Percentiles rank a stretch among this genome's conserved stretches.
Evolutionary conservation across 2,113 vertebrate species (phyloP).

Genomic region (Etheostoma cragini): DNA sequence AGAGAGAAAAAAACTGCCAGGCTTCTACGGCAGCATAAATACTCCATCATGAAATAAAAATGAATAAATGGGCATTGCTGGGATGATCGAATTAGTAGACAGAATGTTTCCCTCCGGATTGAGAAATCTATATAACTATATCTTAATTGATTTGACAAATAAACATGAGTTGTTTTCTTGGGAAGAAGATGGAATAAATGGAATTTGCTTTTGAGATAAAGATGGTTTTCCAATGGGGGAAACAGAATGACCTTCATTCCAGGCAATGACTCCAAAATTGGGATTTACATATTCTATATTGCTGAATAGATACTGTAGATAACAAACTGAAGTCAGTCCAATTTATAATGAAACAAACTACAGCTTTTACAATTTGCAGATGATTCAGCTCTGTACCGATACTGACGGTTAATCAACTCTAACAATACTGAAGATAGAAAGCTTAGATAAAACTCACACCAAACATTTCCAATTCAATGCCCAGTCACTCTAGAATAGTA

Average conservation of each 20-base stretch:
- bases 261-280: slow-evolving; percentile 26
- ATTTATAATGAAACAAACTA: slow-evolving; percentile 5
- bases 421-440: neutral
- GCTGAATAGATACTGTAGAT: slow-evolving; percentile 18
- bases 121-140: slow-evolving; percentile 54
- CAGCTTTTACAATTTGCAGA: slow-evolving; percentile 21
- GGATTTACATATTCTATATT: slow-evolving; percentile 24
- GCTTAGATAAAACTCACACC: neutral
- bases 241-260: slow-evolving; percentile 51
- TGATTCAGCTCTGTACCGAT: slow-evolving; percentile 6
- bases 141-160: slow-evolving; percentile 77
- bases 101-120: slow-evolving; percentile 72
- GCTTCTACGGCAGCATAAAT: slow-evolving; percentile 71
- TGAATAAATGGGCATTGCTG: slow-evolving; percentile 73
- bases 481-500: neutral
- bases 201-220: slow-evolving; percentile 25
- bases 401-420: neutral
- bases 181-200: slow-evolving; percentile 38
- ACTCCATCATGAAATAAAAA: slow-evolving; percentile 78
- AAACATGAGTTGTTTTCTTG: slow-evolving; percentile 64
- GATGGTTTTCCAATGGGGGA: neutral
- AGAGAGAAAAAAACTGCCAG: slow-evolving; percentile 37
- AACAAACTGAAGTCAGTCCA: neutral
- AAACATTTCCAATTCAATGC: neutral
- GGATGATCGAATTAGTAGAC: slow-evolving; percentile 73